phyloP scores from a whole-genome alignment of 2,888 invertebrate species.

The Sphaeridia pumilis region DNA sequence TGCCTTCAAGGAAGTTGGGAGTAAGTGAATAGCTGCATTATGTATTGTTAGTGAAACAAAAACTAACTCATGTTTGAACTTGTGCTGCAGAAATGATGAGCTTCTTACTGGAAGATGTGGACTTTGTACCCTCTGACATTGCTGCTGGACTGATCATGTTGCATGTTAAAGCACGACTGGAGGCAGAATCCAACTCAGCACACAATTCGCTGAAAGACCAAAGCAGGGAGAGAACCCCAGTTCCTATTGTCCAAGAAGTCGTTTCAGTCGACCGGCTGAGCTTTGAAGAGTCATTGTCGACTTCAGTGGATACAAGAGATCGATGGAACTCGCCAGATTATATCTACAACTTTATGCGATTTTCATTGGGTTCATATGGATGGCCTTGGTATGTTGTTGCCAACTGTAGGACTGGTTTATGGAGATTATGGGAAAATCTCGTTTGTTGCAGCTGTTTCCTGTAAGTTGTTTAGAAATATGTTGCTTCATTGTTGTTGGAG shows the following conservation, averaged over 20 bases:
- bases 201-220: conserved; percentile 3
- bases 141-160: conserved; percentile 75
- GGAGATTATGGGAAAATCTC: conserved; percentile 30
- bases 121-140: conserved; percentile 77
- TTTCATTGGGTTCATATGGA: conserved; percentile 31
- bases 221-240: too few relatives aligned
- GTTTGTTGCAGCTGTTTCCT: conserved; percentile 29
- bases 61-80: not conserved
- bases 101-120: conserved; percentile 68
- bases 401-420: conserved; percentile 26
- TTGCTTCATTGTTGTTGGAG: too few relatives aligned
- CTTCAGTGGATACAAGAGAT: conserved; percentile 11
- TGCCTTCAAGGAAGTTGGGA: conserved; percentile 67
- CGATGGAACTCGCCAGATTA: conserved; percentile 27
- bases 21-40: conserved; percentile 41
- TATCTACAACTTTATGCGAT: conserved; percentile 32
- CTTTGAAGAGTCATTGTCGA: conserved; percentile 11
- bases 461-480: too few relatives aligned
- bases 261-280: conserved; percentile 1
- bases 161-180: conserved; percentile 55
- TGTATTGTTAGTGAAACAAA: not conserved
- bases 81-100: conserved; percentile 53
- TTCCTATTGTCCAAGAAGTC: not conserved
- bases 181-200: conserved; percentile 11
- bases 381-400: conserved; percentile 34